Evolutionary conservation across 1,140 invertebrate species (phyloP), one percentile per base, ranked within the genome.

Genomic region (Choristoneura fumiferana): DNA sequence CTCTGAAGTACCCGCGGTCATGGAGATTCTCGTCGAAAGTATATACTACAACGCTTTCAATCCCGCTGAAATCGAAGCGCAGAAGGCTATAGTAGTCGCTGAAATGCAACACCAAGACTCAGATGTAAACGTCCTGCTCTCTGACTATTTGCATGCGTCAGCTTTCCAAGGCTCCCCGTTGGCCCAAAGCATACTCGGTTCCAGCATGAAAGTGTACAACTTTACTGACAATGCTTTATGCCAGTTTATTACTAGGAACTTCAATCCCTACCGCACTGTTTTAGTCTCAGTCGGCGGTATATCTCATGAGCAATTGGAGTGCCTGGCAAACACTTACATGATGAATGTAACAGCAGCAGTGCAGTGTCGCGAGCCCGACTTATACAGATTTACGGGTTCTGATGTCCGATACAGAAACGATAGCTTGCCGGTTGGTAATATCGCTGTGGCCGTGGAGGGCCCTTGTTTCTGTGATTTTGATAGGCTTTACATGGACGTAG

Each of bases 251-350:
- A 92, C 91, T 14, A 92, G 91, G 52, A 94, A 96, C 78, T 98
- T 98, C 89, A 95, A 95, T 69, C 94, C 95, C 4, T 70, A 67
- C 37, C 92, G 96, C 62, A 96, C 98, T 81, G 96, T 98, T 0
- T 84, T 99, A 22, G 95, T 96, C 58, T 96, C 94, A 54, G 96
- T 97, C 63, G 98, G 98, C 62, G 97, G 96, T 57, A 93, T 98
- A 0, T 72, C 61, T 45, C 84, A 84, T 37, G 69, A 76, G 3
- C 58, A 72, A 33, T 49, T 83, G 10, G 54, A 74, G n/a, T 33
- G 63, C 17, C 63, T 78, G 3, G 76, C 72, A 3, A 65, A 63
- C 8, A 53, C 57, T 0, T 71, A 72, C 54, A 18, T 53, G 14
- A 49, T 60, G 58, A 17, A 6, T 3, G 22, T 29, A 6, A 13